phyloP scores from a whole-genome alignment of 2,797 vertebrate species.

The Sparus aurata region DNA sequence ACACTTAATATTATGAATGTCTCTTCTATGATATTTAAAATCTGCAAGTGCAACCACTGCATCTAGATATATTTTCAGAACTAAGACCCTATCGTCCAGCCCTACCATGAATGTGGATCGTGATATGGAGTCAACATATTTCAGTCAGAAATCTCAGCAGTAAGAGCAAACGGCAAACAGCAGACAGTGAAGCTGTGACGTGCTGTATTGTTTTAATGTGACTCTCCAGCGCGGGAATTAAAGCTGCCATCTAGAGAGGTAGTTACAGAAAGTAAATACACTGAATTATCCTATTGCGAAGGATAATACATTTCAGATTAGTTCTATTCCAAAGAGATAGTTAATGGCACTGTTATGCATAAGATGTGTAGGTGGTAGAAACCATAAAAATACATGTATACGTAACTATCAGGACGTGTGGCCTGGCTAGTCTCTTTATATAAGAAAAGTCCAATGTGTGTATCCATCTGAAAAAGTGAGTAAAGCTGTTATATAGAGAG shows the following conservation, averaged over 20 bases:
- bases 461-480: neutral
- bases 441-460: neutral
- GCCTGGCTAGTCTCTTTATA: neutral
- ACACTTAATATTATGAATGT: neutral
- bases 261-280: neutral
- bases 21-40: too few species aligned
- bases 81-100: too few species aligned
- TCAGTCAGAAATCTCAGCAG: neutral
- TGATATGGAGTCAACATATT: too few species aligned
- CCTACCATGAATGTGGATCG: too few species aligned
- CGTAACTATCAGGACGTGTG: neutral
- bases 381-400: neutral
- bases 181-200: neutral
- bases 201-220: neutral
- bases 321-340: neutral
- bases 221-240: neutral
- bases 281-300: neutral
- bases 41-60: too few species aligned
- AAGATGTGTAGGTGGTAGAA: neutral
- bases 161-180: neutral
- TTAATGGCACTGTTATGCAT: neutral
- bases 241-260: neutral
- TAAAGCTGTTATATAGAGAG: neutral
- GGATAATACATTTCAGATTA: neutral
- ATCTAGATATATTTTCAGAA: too few species aligned